Conservation (phyloP, 2,888 invertebrate species). For the Amitus sp. region DNA sequence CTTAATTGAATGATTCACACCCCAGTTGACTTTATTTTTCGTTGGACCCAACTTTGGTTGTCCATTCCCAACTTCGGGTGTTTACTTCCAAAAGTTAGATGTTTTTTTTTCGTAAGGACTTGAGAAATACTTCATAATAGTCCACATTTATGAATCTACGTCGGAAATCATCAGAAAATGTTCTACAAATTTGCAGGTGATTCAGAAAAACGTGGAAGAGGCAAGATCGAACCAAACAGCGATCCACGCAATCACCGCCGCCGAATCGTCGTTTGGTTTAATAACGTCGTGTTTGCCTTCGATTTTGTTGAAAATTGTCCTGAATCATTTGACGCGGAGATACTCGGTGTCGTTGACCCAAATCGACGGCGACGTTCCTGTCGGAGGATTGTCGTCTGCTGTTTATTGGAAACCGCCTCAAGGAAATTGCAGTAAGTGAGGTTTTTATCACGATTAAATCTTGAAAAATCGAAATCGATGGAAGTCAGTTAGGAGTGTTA, state of each 20-base stretch:
- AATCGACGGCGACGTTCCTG: constrained; percentile 72
- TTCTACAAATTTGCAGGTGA: constrained; percentile 59
- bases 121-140: too few species aligned
- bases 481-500: too few species aligned
- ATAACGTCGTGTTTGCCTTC: constrained; percentile 74
- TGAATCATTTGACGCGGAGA: constrained; percentile 74
- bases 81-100: too few species aligned
- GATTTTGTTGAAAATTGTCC: constrained; percentile 67
- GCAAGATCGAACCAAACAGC: constrained; percentile 68
- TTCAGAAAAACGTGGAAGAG: constrained; percentile 63
- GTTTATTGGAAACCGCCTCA: constrained; percentile 81
- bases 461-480: too few species aligned
- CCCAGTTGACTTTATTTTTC: too few species aligned
- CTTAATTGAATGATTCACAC: too few species aligned
- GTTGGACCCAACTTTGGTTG: too few species aligned
- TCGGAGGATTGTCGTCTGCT: constrained; percentile 72
- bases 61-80: too few species aligned
- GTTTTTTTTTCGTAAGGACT: too few species aligned
- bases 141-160: too few species aligned
- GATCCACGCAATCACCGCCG: constrained; percentile 68
- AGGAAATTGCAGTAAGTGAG: constrained; percentile 80
- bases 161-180: too few species aligned
- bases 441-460: too few species aligned
- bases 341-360: constrained; percentile 75
- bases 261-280: constrained; percentile 70